Evolutionary conservation across 1,140 invertebrate species (phyloP).

Genomic region (Tyrophagus putrescentiae): DNA sequence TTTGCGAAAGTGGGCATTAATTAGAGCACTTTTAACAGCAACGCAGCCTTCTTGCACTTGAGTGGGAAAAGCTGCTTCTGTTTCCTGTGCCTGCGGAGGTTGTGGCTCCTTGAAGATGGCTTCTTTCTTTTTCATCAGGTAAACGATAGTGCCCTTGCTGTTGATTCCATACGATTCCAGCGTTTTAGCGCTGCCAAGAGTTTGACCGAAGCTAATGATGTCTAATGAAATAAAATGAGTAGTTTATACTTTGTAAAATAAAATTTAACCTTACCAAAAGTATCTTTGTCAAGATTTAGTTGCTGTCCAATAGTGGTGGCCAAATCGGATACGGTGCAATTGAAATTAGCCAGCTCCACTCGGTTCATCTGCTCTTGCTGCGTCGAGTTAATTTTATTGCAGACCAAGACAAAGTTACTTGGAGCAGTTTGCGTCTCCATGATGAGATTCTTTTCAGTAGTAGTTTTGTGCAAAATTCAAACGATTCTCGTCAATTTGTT

Average conservation of each 20-base stretch:
- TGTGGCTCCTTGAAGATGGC: not conserved
- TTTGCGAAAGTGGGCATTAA: slow-evolving; percentile 16
- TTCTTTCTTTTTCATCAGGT: slow-evolving; percentile 13
- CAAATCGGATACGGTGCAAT: slow-evolving; percentile 3
- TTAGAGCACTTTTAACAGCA: slow-evolving; percentile 20
- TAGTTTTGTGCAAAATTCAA: too few relatives aligned
- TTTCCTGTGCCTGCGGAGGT: not conserved
- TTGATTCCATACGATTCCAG: slow-evolving; percentile 20
- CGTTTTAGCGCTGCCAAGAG: not conserved
- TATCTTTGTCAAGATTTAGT: not conserved
- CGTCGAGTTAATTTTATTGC: slow-evolving; percentile 9
- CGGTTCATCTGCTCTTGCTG: not conserved
- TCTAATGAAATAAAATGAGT: slow-evolving; percentile 2
- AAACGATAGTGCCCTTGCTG: slow-evolving; percentile 19
- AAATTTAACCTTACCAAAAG: not conserved
- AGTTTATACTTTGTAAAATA: not conserved
- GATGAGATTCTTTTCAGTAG: too few relatives aligned
- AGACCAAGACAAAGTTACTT: not conserved
- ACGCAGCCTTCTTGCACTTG: slow-evolving; percentile 15
- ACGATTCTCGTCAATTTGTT: too few relatives aligned
- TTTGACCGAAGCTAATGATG: slow-evolving; percentile 21
- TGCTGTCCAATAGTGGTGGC: not conserved
- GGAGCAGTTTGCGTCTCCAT: not conserved
- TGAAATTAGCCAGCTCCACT: not conserved
- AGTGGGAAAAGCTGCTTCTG: not conserved